phyloP scores from a whole-genome alignment of 2,888 invertebrate species.

The Xanthorhoe spadicearia region DNA sequence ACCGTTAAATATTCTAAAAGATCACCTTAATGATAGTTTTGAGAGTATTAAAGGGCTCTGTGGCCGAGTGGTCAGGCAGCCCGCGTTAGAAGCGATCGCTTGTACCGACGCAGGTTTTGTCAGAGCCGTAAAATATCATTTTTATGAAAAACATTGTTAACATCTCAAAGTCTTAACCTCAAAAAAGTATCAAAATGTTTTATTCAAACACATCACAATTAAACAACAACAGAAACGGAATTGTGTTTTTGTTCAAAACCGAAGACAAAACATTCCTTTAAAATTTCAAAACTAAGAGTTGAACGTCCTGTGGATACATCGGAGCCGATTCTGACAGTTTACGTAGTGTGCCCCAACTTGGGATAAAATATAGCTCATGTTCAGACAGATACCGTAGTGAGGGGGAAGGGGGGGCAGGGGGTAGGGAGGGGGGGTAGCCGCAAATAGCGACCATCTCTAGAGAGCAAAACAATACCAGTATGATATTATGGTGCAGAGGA shows the following conservation, averaged over 20 bases:
- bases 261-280: slow-evolving; percentile 45
- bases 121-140: no score
- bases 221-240: slow-evolving; percentile 13
- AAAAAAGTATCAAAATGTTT: not conserved
- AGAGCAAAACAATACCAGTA: slow-evolving; percentile 82
- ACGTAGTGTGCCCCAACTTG: slow-evolving; percentile 77
- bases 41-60: no score
- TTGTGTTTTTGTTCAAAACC: slow-evolving; percentile 26
- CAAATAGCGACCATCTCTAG: slow-evolving; percentile 80
- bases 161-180: not conserved
- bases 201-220: slow-evolving; percentile 1
- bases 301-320: slow-evolving; percentile 75
- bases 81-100: no score
- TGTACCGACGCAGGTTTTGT: no score
- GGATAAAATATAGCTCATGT: slow-evolving; percentile 83
- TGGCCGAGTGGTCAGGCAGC: no score
- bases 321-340: slow-evolving; percentile 81
- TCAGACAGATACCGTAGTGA: slow-evolving; percentile 77
- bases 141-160: not conserved
- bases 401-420: slow-evolving; percentile 49
- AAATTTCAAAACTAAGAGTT: slow-evolving; percentile 74
- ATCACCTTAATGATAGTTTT: no score
- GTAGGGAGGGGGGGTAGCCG: slow-evolving; percentile 61
- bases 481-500: slow-evolving; percentile 76
- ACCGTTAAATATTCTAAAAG: not conserved